Base-by-base conservation (phyloP, 1,140 invertebrate genomes). In the Anagrus nilaparvatae region DNA sequence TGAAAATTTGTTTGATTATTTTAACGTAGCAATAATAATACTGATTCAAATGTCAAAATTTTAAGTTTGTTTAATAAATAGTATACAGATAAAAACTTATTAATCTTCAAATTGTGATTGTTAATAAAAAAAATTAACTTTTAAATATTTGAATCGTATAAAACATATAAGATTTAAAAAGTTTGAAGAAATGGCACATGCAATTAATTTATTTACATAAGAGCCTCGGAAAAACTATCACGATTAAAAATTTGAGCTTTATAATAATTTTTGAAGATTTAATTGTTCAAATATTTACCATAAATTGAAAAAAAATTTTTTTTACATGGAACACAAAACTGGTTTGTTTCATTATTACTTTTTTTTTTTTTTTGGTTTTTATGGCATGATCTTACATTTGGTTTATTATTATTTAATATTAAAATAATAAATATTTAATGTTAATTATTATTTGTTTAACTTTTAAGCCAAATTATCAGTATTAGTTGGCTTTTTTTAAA, bases 361-460 rank as follows among this genome's bases (percentile, higher is more conserved):
- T n/a, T n/a, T n/a, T n/a, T n/a, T n/a, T n/a, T n/a, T n/a, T n/a
- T n/a, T 63, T 62, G 61, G 60, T 64, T 56, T 55, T 56, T 63
- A 64, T 67, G 60, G 63, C 63, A 61, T 67, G 58, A 59, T 58
- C 58, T 64, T 63, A 52, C 61, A 63, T 67, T 64, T 61, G 61
- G 61, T 62, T 60, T 61, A 42, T 54, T 47, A 34, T 54, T 52
- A 53, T 48, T 57, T 54, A 51, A 18, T 30, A 7, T 46, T 48
- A 49, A 46, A 46, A 38, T 44, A 48, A n/a, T n/a, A n/a, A n/a
- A n/a, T n/a, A n/a, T n/a, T n/a, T n/a, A n/a, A n/a, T n/a, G n/a
- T n/a, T n/a, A n/a, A n/a, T n/a, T n/a, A n/a, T n/a, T n/a, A n/a
- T n/a, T n/a, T n/a, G n/a, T n/a, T n/a, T n/a, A n/a, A n/a, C n/a